Evolutionary conservation across 2,797 vertebrate genomes (phyloP).

Genomic region (Catharus ustulatus): DNA sequence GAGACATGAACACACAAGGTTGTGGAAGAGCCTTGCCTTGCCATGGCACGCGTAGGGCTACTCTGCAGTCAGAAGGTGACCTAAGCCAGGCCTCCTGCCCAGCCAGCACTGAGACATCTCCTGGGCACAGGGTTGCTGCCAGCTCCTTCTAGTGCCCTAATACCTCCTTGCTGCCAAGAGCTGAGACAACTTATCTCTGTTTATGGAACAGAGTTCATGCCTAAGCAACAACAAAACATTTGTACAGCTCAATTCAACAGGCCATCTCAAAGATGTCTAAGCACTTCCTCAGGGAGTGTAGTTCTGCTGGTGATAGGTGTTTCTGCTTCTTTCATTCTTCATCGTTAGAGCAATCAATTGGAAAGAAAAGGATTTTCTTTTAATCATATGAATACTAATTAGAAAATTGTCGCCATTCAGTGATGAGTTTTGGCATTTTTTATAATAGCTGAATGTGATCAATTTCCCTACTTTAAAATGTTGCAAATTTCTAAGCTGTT

Average conservation of each 20-base stretch:
- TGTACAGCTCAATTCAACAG: not conserved
- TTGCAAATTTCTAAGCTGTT: not conserved
- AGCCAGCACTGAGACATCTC: not conserved
- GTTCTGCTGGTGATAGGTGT: not conserved
- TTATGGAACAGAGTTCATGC: not conserved
- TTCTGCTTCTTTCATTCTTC: not conserved
- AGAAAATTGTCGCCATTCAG: not conserved
- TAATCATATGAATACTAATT: not conserved
- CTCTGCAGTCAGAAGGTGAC: not conserved
- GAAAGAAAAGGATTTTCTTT: not conserved
- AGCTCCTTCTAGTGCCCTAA: not conserved
- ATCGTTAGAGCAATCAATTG: not conserved
- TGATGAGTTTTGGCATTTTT: not conserved
- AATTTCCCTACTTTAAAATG: not conserved
- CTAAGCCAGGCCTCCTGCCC: not conserved
- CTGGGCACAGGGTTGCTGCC: not conserved
- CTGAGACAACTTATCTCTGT: not conserved
- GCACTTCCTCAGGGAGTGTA: not conserved
- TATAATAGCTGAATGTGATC: not conserved
- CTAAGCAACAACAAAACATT: not conserved
- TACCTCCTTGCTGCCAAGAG: not conserved
- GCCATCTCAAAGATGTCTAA: not conserved
- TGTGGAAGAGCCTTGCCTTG: not conserved
- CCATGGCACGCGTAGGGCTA: fast-evolving
- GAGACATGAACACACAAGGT: not conserved